Evolutionary conservation across 2,113 vertebrate genomes (phyloP).

Genomic region (Hippopotamus amphibius): DNA sequence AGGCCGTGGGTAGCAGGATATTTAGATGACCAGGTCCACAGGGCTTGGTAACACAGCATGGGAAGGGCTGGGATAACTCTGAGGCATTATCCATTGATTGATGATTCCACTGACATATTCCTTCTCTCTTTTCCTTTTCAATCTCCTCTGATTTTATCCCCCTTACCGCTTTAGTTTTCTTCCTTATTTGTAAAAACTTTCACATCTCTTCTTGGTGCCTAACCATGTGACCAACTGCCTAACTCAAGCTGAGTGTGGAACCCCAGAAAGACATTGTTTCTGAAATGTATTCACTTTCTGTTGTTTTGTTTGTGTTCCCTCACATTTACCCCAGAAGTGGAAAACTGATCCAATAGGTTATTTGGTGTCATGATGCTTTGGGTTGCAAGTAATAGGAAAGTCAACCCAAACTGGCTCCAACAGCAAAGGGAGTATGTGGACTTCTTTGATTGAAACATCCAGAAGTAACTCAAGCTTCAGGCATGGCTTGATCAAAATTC

Average conservation of each 20-base stretch:
- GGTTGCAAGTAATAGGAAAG: background rate
- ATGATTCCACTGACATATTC: background rate
- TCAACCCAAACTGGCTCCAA: background rate
- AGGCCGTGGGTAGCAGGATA: background rate
- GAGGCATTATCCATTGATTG: background rate
- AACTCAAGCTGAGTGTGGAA: constrained; percentile 6
- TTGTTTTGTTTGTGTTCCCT: background rate
- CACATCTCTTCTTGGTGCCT: background rate
- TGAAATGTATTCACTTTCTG: background rate
- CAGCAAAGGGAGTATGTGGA: background rate
- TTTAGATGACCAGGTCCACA: background rate
- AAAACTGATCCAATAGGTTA: background rate
- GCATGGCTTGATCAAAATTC: background rate
- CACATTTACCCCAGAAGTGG: background rate
- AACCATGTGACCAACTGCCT: background rate
- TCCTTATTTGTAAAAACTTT: background rate
- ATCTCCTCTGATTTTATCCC: background rate
- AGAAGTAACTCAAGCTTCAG: background rate
- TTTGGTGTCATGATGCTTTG: background rate
- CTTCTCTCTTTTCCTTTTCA: background rate
- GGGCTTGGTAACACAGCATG: background rate
- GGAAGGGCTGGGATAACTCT: background rate
- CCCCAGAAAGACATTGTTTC: background rate
- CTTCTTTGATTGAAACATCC: background rate
- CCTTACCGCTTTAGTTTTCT: background rate